Percentiles rank a stretch among this genome's conserved stretches.
Evolutionary conservation across 2,797 vertebrate genomes (phyloP).

Genomic region (Onychomys torridus): DNA sequence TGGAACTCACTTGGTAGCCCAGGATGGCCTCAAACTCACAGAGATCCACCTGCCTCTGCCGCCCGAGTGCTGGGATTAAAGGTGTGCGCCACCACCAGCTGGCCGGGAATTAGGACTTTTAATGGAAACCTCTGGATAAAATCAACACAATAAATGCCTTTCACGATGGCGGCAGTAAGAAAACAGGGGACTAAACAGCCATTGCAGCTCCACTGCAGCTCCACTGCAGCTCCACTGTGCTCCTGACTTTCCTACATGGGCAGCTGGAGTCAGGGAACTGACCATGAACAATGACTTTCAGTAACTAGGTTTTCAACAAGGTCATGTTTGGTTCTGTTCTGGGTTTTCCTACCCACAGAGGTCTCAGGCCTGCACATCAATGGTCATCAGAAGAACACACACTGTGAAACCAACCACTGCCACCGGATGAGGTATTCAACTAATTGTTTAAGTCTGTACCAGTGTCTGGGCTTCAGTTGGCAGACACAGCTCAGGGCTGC

Average conservation of each 20-base stretch:
- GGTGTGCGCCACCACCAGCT: too few species aligned
- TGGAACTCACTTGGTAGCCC: too few species aligned
- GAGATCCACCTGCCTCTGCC: too few species aligned
- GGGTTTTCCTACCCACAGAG: conserved; percentile 16
- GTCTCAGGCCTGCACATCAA: not conserved
- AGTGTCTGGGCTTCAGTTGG: conserved; percentile 73
- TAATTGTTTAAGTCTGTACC: conserved; percentile 75
- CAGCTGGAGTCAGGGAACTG: not conserved
- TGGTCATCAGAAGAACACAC: conserved; percentile 62
- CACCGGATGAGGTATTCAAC: conserved; percentile 44
- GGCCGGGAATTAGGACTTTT: conserved; percentile 19
- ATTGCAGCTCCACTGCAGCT: too few species aligned
- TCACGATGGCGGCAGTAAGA: not conserved
- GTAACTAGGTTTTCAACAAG: not conserved
- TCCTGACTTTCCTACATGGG: not conserved
- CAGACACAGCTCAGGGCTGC: conserved; percentile 59
- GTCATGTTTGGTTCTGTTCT: not conserved
- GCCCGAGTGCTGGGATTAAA: too few species aligned
- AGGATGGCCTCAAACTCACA: too few species aligned
- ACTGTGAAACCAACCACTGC: conserved; percentile 43
- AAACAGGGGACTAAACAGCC: not conserved
- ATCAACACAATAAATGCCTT: not conserved
- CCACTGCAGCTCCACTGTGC: too few species aligned
- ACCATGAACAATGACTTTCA: not conserved
- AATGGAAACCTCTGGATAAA: not conserved